Evolutionary conservation across 2,113 vertebrate species (phyloP).

Genomic region (Neogale vison): DNA sequence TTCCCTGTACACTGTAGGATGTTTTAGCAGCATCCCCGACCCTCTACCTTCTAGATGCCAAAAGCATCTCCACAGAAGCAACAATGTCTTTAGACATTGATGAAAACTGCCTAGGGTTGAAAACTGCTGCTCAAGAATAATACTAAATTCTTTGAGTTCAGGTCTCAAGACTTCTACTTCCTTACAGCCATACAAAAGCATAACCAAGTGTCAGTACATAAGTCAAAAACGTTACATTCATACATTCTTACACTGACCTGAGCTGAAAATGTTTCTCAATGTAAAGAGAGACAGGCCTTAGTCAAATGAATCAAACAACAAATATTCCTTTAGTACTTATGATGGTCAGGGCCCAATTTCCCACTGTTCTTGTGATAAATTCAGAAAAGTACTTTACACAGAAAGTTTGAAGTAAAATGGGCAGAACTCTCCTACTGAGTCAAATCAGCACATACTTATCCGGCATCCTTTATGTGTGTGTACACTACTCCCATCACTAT

Average conservation of each 20-base stretch:
- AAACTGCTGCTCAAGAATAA: conserved; percentile 1
- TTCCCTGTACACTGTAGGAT: neutral
- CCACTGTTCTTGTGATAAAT: neutral
- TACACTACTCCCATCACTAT: neutral
- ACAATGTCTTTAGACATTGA: neutral
- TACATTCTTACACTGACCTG: neutral
- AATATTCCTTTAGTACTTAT: conserved; percentile 13
- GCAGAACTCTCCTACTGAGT: neutral
- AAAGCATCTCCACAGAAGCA: neutral
- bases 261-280: conserved; percentile 36
- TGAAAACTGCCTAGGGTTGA: neutral
- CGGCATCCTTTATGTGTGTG: neutral
- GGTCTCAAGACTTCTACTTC: neutral
- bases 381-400: conserved; percentile 17
- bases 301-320: neutral
- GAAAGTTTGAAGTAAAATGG: neutral
- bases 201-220: neutral
- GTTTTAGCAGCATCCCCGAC: neutral
- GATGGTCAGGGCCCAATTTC: neutral
- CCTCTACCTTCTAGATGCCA: neutral
- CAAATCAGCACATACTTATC: neutral
- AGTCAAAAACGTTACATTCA: neutral
- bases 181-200: neutral
- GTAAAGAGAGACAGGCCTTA: neutral
- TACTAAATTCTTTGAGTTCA: neutral